A percentile compares a stretch with the other conserved stretches of the same genome.
phyloP scores from a whole-genome alignment of 2,888 invertebrate genomes.

The Trichogramma evanescens region DNA sequence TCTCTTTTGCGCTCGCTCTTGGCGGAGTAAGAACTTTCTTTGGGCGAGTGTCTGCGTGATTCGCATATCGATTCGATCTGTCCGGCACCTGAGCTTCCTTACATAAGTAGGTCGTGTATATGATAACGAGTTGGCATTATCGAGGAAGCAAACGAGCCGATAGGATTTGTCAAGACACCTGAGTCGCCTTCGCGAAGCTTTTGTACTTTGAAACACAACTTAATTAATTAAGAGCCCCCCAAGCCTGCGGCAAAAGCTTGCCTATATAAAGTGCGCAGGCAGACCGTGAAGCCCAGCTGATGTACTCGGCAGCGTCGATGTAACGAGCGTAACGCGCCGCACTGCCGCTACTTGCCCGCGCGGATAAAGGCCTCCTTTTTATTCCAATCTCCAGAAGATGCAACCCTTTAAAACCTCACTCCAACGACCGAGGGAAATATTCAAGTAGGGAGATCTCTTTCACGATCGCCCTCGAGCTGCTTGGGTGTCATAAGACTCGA shows the following conservation, averaged over 20 bases:
- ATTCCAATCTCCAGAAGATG: background rate
- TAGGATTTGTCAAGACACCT: constrained; percentile 44
- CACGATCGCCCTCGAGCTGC: too few relatives aligned
- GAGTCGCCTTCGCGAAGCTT: constrained; percentile 30
- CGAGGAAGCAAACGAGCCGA: constrained; percentile 23
- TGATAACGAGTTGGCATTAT: constrained; percentile 45
- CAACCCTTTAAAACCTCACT: background rate
- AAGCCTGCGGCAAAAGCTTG: background rate
- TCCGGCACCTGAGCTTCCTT: constrained; percentile 16
- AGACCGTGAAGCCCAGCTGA: constrained; percentile 37
- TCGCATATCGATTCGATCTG: constrained; percentile 24
- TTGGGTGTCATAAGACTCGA: background rate
- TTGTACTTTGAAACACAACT: constrained; percentile 29
- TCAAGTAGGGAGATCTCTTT: constrained; percentile 2
- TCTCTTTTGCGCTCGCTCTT: background rate
- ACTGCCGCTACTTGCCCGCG: background rate
- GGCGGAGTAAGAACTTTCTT: background rate
- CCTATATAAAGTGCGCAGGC: constrained; percentile 32
- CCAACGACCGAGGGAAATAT: constrained; percentile 9
- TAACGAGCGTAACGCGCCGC: constrained; percentile 10
- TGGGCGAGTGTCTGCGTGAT: constrained; percentile 6
- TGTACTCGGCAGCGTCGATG: constrained; percentile 24
- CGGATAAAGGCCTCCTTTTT: constrained; percentile 1
- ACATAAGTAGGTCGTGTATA: constrained; percentile 46
- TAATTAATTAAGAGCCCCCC: constrained; percentile 42